Base-by-base conservation (phyloP, 2,113 vertebrate genomes). In the Halichoerus grypus region DNA sequence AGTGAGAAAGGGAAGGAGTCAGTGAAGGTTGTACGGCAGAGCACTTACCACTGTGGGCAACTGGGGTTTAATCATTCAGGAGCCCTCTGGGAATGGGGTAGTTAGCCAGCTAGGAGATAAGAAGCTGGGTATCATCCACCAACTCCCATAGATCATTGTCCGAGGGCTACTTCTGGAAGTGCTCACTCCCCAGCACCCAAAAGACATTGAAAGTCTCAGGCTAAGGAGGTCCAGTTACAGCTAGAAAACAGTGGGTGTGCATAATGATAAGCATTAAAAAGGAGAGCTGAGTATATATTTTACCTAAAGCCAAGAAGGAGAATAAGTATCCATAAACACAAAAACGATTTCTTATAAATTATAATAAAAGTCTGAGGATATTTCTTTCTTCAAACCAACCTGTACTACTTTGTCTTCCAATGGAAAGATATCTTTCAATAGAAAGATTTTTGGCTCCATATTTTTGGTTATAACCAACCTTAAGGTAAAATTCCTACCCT, bases 401-500 rank as follows among this genome's bases (percentile, higher is more conserved):
- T 94, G 8, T 5, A 33, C 26, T 46, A 19, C 76, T 91, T 61
- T 93, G 31, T 92, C 31, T 93, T 49, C 22, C 49, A 22, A 11
- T 3, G 22, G 39, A 79, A 74, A 90, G 57, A 88, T 16, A 83
- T 4, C 4, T 80, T 65, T 24, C 4, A 79, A 55, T 36, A 67
- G 42, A 87, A 57, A 76, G 33, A 42, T 24, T 42, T 72, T 42
- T 22, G 19, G 7, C 10, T 26, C 28, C 3, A 33, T 63, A 10
- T 8, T 81, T 71, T 93, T 71, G 22, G 7, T 49, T 77, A 71
- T 0, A 94, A 53, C 1, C 31, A 91, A 88, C 4, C 53, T 69
- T 15, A 96, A 86, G 15, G 49, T 72, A 92, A 97, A 85, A 82
- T 92, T 28, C 39, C 19, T 55, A 86, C 18, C 59, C n/a, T 93